Percentiles rank a stretch among this genome's conserved stretches.
Conservation (phyloP, 2,797 vertebrate species). For the Clamator glandarius region DNA sequence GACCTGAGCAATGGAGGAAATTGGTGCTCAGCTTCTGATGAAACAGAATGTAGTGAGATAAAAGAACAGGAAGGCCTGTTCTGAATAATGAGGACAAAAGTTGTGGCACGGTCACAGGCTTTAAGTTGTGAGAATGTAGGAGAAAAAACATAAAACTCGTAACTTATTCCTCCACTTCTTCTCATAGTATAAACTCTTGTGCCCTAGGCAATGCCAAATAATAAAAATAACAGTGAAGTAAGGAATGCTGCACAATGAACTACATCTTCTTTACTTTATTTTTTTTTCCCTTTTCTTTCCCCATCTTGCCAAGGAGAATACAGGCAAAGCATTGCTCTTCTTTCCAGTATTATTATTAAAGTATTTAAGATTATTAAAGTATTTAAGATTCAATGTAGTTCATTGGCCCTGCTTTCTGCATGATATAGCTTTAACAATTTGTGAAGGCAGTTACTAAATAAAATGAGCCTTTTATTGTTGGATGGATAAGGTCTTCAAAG, state of each 20-base stretch:
- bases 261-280: background rate
- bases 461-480: background rate
- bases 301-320: background rate
- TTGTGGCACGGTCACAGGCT: background rate
- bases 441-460: background rate
- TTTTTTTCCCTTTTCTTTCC: background rate
- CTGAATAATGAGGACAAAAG: background rate
- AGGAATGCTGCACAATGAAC: background rate
- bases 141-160: background rate
- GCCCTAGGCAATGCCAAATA: background rate
- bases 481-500: background rate
- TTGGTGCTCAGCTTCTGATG: background rate
- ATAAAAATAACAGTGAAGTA: background rate
- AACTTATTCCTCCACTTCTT: background rate
- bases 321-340: background rate
- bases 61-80: background rate
- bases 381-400: background rate
- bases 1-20: background rate
- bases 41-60: background rate
- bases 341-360: background rate
- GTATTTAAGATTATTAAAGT: background rate
- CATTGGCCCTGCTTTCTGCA: background rate
- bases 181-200: background rate
- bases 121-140: background rate
- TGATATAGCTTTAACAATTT: background rate